Conservation (phyloP, 2,113 vertebrate species). For the Eonycteris spelaea region DNA sequence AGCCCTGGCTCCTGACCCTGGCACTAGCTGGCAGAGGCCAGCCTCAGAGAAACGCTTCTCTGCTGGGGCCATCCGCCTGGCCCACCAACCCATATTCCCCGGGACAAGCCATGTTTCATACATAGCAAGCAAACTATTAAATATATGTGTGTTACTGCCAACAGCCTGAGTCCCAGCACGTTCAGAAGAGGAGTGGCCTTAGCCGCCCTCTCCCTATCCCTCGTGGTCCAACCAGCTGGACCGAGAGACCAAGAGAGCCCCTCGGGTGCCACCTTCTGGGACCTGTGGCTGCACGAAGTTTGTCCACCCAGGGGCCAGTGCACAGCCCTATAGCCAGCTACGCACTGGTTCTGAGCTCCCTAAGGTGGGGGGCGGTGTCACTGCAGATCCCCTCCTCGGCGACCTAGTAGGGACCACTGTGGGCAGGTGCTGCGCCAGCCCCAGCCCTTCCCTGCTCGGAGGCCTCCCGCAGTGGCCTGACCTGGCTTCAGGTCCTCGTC, state of each 20-base stretch:
- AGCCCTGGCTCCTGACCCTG: neutral
- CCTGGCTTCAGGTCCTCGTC: neutral
- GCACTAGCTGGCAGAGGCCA: neutral
- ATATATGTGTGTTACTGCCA: rapidly evolving
- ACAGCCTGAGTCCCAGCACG: rapidly evolving
- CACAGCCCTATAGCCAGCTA: neutral
- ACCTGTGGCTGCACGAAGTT: no score
- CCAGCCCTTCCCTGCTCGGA: neutral
- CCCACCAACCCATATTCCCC: rapidly evolving
- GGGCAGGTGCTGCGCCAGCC: neutral
- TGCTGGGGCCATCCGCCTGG: neutral
- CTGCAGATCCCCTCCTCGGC: rapidly evolving
- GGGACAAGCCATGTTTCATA: rapidly evolving
- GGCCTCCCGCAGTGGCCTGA: neutral
- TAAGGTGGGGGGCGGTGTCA: neutral
- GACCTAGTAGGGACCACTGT: rapidly evolving
- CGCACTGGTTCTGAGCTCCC: neutral
- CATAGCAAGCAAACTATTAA: neutral
- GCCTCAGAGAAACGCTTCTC: neutral
- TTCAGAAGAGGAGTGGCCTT: neutral
- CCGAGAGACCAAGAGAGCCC: neutral
- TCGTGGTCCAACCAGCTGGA: neutral
- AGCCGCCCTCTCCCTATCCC: rapidly evolving
- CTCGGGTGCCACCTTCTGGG: neutral
- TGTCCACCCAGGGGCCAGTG: rapidly evolving